These are phyloP conservation scores for Mythimna albipuncta DNA, from an alignment of 2,888 invertebrate species.

Conservation along the genomic window DNA sequence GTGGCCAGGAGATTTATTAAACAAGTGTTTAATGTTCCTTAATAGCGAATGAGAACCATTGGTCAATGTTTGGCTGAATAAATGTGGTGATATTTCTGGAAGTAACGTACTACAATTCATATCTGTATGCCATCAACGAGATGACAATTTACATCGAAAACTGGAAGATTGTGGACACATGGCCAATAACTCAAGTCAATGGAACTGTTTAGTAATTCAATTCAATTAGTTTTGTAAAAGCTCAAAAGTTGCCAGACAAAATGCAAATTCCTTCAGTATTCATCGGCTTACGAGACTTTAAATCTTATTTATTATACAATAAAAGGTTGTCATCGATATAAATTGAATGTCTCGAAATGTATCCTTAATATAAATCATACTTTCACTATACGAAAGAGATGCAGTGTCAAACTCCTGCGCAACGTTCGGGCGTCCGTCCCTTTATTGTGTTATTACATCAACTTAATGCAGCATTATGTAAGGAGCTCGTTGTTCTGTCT, in stretches of 20 bases:
- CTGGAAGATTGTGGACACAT: background rate
- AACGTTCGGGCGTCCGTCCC: slow-evolving; percentile 51
- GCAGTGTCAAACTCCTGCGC: slow-evolving; percentile 59
- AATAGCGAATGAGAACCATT: slow-evolving; percentile 38
- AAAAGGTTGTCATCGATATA: slow-evolving; percentile 59
- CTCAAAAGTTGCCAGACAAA: slow-evolving; percentile 9
- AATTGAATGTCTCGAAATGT: slow-evolving; percentile 50
- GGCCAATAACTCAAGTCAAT: background rate
- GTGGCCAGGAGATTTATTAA: slow-evolving; percentile 45
- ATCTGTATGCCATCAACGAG: background rate
- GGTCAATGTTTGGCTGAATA: slow-evolving; percentile 41
- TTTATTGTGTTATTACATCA: slow-evolving; percentile 57
- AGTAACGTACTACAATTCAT: background rate
- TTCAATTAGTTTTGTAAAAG: slow-evolving; percentile 1
- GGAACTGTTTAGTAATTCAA: background rate
- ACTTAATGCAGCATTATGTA: slow-evolving; percentile 55
- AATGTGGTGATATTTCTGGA: slow-evolving; percentile 12
- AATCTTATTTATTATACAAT: slow-evolving; percentile 52
- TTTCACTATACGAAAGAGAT: slow-evolving; percentile 64
- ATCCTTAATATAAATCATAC: slow-evolving; percentile 66
- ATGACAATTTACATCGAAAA: background rate
- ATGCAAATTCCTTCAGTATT: slow-evolving; percentile 31
- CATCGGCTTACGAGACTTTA: slow-evolving; percentile 27
- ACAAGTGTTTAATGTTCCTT: slow-evolving; percentile 43
- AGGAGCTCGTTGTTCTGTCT: slow-evolving; percentile 35